Evolutionary conservation across 2,797 vertebrate genomes (phyloP), one percentile per base, ranked within the genome.

Genomic region (Chromis chromis): DNA sequence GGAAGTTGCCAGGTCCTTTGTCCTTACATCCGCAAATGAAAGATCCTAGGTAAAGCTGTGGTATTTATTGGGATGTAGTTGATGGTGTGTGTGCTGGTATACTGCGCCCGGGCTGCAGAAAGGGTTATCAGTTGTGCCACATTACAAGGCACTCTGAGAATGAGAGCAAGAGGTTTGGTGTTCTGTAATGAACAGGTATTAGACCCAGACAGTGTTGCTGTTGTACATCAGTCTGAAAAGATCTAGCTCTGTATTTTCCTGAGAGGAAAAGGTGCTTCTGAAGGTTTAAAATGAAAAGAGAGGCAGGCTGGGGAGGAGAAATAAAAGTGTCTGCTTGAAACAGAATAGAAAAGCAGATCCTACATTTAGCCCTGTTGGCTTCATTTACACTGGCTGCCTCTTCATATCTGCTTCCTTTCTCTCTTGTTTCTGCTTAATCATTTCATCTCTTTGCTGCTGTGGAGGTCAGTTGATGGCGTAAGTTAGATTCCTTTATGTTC

Each of bases 281-380:
- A 81, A 79, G 65, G 19, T 54, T 70, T 49, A 28, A 66, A 71
- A 68, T 63, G 31, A 60, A 76, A 76, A 31, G 48, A 17, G 6
- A 60, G 27, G 46, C 28, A 67, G 65, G 31, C 17, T 65, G 25
- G n/a, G 56, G 61, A 60, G 70, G 52, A 25, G 65, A 77, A 79
- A 70, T 79, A 68, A 59, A 75, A 66, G 61, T 73, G 28, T 33
- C 48, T 53, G 22, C 54, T 85, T 85, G 57, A 79, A 78, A 69
- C 66, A 11, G 67, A 87, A 79, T 76, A 33, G 33, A 27, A 31
- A 69, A 84, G 48, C 44, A 72, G 65, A 66, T 78, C 60, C 67
- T 22, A 44, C 40, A 77, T 70, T 82, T 59, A 58, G 60, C 50
- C 52, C 50, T 0, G 1, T 39, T 74, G 50, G 65, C 49, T 74